phyloP scores from a whole-genome alignment of 2,888 invertebrate species.

The Sipha maydis region DNA sequence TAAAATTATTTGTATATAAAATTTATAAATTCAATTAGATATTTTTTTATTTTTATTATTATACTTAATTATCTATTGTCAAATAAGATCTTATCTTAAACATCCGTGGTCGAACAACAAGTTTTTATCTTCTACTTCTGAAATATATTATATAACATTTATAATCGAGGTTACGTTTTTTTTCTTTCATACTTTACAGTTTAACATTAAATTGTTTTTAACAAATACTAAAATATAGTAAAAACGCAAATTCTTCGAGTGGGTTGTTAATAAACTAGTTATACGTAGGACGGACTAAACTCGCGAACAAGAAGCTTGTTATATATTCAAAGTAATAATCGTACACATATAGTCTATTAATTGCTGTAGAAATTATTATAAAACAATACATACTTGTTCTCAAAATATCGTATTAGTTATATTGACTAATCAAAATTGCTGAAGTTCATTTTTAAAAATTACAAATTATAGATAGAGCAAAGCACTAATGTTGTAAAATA shows the following conservation, averaged over 20 bases:
- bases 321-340: constrained; percentile 35
- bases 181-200: neutral
- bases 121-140: neutral
- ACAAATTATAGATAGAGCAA: neutral
- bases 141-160: neutral
- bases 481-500: too few species aligned
- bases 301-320: constrained; percentile 29
- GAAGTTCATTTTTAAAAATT: neutral
- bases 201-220: neutral
- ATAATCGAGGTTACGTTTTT: neutral
- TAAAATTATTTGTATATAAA: too few species aligned
- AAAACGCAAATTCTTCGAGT: constrained; percentile 8
- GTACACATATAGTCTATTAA: neutral
- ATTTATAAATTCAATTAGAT: too few species aligned
- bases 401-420: neutral
- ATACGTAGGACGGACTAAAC: constrained; percentile 29
- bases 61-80: neutral
- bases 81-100: neutral
- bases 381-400: neutral
- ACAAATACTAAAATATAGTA: constrained; percentile 23
- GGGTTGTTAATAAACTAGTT: constrained; percentile 35
- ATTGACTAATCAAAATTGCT: neutral
- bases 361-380: constrained; percentile 6
- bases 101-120: neutral
- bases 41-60: neutral